Conservation (phyloP, 2,797 vertebrate genomes). For the Benthosema pterotum region DNA sequence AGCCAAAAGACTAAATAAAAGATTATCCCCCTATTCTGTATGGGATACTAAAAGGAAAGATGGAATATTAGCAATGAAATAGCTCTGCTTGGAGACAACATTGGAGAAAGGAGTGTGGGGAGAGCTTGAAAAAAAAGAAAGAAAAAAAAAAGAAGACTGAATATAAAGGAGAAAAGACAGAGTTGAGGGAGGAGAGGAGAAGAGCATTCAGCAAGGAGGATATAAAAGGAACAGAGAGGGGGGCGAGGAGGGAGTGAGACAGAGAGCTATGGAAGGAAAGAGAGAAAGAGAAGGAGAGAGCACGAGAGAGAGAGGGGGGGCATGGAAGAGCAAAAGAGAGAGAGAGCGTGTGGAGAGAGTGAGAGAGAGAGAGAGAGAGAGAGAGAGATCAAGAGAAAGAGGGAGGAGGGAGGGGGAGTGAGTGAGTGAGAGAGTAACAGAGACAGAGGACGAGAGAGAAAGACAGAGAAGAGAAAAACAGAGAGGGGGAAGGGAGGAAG, state of each 20-base stretch:
- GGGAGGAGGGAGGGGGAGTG: constrained; percentile 65
- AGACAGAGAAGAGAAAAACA: constrained; percentile 79
- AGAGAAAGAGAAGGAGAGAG: constrained; percentile 52
- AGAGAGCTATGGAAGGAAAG: constrained; percentile 76
- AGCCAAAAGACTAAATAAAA: constrained; percentile 73
- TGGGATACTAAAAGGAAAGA: constrained; percentile 73
- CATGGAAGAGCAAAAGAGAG: constrained; percentile 69
- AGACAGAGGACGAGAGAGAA: constrained; percentile 80
- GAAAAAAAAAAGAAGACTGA: constrained; percentile 78
- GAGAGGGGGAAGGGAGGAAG: constrained; percentile 78
- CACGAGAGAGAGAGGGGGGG: constrained; percentile 63
- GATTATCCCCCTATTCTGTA: constrained; percentile 72
- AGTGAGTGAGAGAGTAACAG: constrained; percentile 74
- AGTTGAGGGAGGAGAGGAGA: constrained; percentile 84
- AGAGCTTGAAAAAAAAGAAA: constrained; percentile 74
- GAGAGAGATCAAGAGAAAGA: constrained; percentile 57
- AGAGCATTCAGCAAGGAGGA: constrained; percentile 85
- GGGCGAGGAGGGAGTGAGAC: constrained; percentile 74
- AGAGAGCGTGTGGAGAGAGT: constrained; percentile 47
- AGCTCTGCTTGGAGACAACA: constrained; percentile 78
- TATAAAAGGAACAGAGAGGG: constrained; percentile 83
- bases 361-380: constrained; percentile 23
- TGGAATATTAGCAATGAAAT: constrained; percentile 81
- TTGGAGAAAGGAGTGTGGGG: constrained; percentile 77
- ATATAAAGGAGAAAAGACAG: constrained; percentile 83